These are phyloP conservation scores for Peromyscus melanophrys DNA, from an alignment of 2,797 vertebrate genomes.

Conservation along the genomic window DNA sequence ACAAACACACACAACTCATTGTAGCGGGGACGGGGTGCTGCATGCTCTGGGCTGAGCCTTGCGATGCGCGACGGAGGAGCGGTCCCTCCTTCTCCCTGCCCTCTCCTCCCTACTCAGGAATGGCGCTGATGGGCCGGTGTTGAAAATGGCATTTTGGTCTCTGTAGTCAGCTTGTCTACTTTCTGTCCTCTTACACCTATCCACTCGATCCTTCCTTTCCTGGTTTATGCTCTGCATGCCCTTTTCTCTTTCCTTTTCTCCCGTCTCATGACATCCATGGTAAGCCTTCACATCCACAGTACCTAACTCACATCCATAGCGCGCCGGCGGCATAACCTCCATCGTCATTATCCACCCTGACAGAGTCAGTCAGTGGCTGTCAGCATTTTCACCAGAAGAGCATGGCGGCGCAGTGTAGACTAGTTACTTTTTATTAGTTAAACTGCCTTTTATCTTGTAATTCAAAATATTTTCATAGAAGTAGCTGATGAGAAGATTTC, in stretches of 20 bases:
- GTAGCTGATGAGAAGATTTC: conserved; percentile 31
- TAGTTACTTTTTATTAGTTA: conserved; percentile 64
- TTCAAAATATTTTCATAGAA: conserved; percentile 67
- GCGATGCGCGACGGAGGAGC: conserved; percentile 79
- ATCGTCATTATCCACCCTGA: conserved; percentile 62
- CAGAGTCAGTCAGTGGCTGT: background rate
- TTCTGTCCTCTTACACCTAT: background rate
- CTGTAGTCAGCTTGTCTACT: conserved; percentile 64
- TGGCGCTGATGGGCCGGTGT: conserved; percentile 65
- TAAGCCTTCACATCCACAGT: conserved; percentile 68
- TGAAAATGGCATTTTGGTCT: conserved; percentile 71
- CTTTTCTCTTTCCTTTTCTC: conserved; percentile 66
- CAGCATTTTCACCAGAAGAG: conserved; percentile 38
- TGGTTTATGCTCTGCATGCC: conserved; percentile 84
- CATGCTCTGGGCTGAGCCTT: conserved; percentile 85
- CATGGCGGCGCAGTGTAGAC: background rate
- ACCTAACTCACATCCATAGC: conserved; percentile 73
- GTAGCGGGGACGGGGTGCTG: conserved; percentile 86
- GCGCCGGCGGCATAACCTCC: conserved; percentile 72
- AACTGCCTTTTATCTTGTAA: conserved; percentile 78
- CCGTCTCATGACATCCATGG: conserved; percentile 73
- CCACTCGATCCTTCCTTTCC: conserved; percentile 61
- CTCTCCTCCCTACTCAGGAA: conserved; percentile 75
- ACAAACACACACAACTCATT: conserved; percentile 91
- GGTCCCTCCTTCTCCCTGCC: background rate